Base-by-base conservation (phyloP, 2,113 vertebrate genomes). In the Eublepharis macularius region DNA sequence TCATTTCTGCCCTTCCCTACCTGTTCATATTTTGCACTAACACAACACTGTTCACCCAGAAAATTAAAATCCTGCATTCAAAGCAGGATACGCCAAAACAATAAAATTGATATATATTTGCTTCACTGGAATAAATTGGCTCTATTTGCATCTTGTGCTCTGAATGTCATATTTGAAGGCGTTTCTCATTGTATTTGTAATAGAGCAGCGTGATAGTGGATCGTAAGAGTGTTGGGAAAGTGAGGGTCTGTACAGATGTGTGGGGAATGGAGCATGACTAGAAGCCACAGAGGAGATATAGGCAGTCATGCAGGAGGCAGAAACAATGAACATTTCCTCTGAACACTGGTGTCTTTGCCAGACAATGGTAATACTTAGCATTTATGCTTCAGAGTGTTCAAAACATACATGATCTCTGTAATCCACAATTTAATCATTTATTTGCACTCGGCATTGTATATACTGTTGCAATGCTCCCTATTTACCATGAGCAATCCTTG, bases 41-140 rank as follows among this genome's bases (percentile, higher is more conserved):
- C 41, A 39, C 41, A 39, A 16, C 57, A 65, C 74, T 74, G 68
- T 80, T 49, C 68, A 36, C 84, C 49, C 54, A 49, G 54, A 65
- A 80, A 86, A 86, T 80, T 86, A 86, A 80, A 73, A 86, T 39
- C 34, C 63, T 80, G 68, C 77, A 63, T 80, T 65, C 84, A 74
- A 49, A 86, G 77, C 84, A 86, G 49, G 51, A 49, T 47, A 14
- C 60, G 54, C 41, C 84, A 86, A 74, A 29, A 80, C 76, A 79
- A 72, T 85, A 36, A 80, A 60, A 80, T 9, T 49, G 24, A 74
- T 36, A 60, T 73, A 65, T 65, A 86, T 80, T 80, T 79, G 68
- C 77, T 86, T 80, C 72, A n/a, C 32, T 86, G 77, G 78, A 69
- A 79, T 63, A 80, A 86, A 74, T 86, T 49, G 17, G n/a, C 76